A percentile compares a stretch with the other conserved stretches of the same genome.
Evolutionary conservation across 2,888 invertebrate genomes (phyloP).

Genomic region (Meiosimyza platycephala): DNA sequence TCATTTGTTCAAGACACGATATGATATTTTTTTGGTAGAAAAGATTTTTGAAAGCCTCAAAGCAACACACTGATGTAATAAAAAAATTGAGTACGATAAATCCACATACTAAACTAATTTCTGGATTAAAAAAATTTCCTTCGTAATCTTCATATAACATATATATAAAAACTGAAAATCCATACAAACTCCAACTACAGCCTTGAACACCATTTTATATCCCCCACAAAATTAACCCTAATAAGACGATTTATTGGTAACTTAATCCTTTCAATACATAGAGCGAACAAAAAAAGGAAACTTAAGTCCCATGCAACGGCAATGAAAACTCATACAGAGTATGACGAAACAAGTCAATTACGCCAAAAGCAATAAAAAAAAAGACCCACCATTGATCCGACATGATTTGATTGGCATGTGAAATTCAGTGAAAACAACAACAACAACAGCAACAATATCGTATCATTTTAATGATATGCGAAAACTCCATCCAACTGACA

Average conservation of each 20-base stretch:
- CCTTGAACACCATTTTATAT: not conserved
- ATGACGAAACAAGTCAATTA: conserved; percentile 19
- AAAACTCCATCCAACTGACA: not conserved
- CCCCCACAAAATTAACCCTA: conserved; percentile 29
- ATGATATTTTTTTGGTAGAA: too few species aligned
- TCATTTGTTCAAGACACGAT: too few species aligned
- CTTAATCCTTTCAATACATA: conserved; percentile 33
- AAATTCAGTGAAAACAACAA: conserved; percentile 3
- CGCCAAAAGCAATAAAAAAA: conserved; percentile 26
- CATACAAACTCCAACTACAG: too few species aligned
- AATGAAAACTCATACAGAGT: not conserved
- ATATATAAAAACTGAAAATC: too few species aligned
- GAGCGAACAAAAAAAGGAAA: not conserved
- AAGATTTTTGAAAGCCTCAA: too few species aligned
- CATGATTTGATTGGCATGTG: conserved; percentile 37
- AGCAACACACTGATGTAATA: too few species aligned
- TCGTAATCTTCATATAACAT: too few species aligned
- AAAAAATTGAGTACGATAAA: too few species aligned
- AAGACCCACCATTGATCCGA: conserved; percentile 31
- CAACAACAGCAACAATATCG: not conserved
- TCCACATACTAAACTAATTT: too few species aligned
- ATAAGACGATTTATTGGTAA: conserved; percentile 34
- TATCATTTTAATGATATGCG: conserved; percentile 17
- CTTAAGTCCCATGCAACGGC: conserved; percentile 7
- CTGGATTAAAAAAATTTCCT: too few species aligned